Evolutionary conservation across 2,888 invertebrate species (phyloP).

Genomic region (Euproctis similis): DNA sequence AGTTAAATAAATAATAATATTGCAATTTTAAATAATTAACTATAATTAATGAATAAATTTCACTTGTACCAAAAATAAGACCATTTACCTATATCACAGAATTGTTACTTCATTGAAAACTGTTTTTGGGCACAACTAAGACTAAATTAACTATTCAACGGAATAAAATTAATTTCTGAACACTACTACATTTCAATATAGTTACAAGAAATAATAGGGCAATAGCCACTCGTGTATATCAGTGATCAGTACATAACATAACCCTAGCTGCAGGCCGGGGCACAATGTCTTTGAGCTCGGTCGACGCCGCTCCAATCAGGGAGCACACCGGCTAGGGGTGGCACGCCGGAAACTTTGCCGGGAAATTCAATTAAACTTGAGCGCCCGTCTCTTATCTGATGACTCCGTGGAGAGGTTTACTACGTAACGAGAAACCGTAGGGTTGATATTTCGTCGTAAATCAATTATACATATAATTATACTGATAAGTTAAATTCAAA

Average conservation of each 20-base stretch:
- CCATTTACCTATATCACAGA: no score
- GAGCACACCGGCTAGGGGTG: conserved; percentile 49
- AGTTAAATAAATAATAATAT: no score
- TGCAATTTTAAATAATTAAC: no score
- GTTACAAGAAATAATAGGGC: conserved; percentile 11
- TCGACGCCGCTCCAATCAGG: conserved; percentile 59
- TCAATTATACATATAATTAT: not conserved
- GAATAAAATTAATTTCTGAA: no score
- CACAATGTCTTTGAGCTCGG: conserved; percentile 62
- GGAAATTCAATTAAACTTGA: conserved; percentile 74
- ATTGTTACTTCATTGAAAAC: no score
- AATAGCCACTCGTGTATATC: conserved; percentile 29
- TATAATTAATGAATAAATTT: no score
- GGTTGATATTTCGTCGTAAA: no score
- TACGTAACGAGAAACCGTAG: conserved; percentile 59
- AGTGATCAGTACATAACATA: conserved; percentile 27
- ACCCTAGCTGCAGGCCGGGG: conserved; percentile 30
- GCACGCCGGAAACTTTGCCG: conserved; percentile 60
- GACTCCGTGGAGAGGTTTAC: conserved; percentile 58
- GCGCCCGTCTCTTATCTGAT: conserved; percentile 70
- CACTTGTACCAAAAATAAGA: no score
- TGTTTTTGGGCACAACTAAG: no score
- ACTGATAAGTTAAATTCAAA: no score
- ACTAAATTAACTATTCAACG: no score
- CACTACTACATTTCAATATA: conserved; percentile 8